A percentile compares a stretch with the other conserved stretches of the same genome.
Conservation (phyloP, 2,113 vertebrate species). For the Australoheros scitulus region DNA sequence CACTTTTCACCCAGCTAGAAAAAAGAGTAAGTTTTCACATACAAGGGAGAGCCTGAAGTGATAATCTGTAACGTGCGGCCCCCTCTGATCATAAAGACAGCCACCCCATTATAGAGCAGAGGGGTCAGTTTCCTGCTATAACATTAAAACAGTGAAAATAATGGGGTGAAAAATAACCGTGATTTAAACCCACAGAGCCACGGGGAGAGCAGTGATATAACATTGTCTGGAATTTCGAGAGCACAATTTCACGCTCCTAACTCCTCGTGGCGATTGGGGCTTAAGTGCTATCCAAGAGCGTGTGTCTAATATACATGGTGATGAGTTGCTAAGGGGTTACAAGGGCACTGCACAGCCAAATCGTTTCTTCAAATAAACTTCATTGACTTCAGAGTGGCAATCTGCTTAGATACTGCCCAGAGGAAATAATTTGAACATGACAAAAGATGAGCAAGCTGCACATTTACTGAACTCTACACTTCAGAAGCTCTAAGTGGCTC, state of each 20-base stretch:
- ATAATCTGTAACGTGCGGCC: constrained; percentile 33
- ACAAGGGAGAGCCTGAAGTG: not conserved
- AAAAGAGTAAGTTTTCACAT: constrained; percentile 4
- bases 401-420: constrained; percentile 49
- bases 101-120: not conserved
- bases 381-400: constrained; percentile 54
- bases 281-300: constrained; percentile 66
- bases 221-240: constrained; percentile 58
- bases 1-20: constrained; percentile 2
- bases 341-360: constrained; percentile 47
- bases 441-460: constrained; percentile 41
- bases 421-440: constrained; percentile 53
- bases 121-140: constrained; percentile 50
- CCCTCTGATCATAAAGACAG: constrained; percentile 33
- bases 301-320: constrained; percentile 73
- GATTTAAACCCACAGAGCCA: constrained; percentile 51
- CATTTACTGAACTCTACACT: constrained; percentile 37
- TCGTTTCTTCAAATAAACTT: constrained; percentile 68
- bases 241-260: constrained; percentile 72
- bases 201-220: constrained; percentile 37
- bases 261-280: constrained; percentile 51
- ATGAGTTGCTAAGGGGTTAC: constrained; percentile 70
- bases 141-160: constrained; percentile 51
- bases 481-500: not conserved
- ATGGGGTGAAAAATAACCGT: constrained; percentile 37